Evolutionary conservation across 1,140 invertebrate genomes (phyloP).

Genomic region (Lepidurus arcticus): DNA sequence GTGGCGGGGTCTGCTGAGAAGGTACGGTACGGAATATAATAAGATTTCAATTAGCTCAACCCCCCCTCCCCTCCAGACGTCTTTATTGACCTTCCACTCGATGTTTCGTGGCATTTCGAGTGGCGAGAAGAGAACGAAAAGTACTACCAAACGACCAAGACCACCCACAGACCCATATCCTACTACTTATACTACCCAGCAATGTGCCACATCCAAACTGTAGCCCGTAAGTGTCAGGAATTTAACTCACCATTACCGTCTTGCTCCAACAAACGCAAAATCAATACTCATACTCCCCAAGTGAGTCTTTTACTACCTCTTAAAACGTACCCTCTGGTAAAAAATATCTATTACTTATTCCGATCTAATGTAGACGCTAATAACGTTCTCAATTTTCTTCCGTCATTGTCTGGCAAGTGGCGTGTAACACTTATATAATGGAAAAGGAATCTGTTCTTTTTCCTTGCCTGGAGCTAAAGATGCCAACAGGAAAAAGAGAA

Average conservation of each 20-base stretch:
- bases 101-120: not conserved
- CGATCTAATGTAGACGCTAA: not conserved
- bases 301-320: no score
- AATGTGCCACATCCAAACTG: no score
- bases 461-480: not conserved
- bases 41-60: constrained; percentile 12
- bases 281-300: no score
- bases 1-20: not conserved
- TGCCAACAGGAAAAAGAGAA: not conserved
- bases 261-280: no score
- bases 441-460: not conserved
- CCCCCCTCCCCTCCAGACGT: not conserved
- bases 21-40: not conserved
- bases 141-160: not conserved
- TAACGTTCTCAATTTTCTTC: not conserved
- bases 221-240: no score
- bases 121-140: not conserved
- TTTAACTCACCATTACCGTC: no score
- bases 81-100: constrained; percentile 7
- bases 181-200: no score
- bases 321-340: no score
- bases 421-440: not conserved
- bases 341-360: not conserved
- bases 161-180: no score
- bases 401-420: not conserved